Evolutionary conservation across 2,797 vertebrate species (phyloP).

Genomic region (Darevskia mixta): DNA sequence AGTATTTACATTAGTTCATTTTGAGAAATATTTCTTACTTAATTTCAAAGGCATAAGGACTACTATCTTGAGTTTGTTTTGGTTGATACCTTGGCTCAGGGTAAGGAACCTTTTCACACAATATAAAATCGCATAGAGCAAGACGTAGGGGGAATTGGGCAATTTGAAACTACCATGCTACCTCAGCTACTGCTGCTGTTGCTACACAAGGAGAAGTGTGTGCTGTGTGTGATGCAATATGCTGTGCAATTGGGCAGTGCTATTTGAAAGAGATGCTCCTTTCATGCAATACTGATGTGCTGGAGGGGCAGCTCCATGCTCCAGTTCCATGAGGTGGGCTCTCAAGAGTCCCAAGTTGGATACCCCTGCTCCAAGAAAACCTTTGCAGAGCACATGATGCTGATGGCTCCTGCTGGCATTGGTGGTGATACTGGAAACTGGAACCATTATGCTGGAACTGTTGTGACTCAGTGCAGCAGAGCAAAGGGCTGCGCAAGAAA

Average conservation of each 20-base stretch:
- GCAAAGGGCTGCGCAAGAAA: no score
- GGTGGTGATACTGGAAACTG: no score
- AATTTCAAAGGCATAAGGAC: neutral
- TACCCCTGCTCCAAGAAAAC: neutral
- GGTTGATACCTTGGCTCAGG: neutral
- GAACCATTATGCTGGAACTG: neutral
- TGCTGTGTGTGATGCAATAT: neutral
- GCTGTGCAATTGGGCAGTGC: neutral
- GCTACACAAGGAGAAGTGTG: neutral
- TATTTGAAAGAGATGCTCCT: neutral
- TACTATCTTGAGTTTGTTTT: neutral
- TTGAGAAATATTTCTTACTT: no score
- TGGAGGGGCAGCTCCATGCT: neutral
- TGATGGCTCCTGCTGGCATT: neutral
- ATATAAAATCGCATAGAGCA: neutral
- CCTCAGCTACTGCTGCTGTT: no score
- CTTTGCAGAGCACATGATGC: no score
- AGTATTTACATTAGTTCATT: no score
- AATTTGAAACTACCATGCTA: neutral
- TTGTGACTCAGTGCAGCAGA: neutral
- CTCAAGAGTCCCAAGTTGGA: no score
- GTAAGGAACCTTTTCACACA: neutral
- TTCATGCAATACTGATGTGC: neutral
- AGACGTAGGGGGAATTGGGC: neutral
- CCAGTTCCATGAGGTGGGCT: neutral